Conservation (phyloP, 2,797 vertebrate species). For the Garrulus glandarius region DNA sequence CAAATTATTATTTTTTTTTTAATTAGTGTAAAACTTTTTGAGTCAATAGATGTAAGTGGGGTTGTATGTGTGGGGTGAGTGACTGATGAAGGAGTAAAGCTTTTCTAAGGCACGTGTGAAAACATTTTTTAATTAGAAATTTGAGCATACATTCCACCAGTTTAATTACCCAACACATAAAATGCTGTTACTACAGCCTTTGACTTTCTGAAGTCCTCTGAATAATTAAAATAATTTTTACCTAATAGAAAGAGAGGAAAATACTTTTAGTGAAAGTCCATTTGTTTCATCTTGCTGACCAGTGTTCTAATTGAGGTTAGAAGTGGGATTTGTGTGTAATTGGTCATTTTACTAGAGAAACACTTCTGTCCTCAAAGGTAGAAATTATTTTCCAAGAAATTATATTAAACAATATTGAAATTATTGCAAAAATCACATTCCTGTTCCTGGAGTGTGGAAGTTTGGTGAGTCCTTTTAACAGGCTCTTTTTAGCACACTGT, state of each 20-base stretch:
- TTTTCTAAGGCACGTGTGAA: neutral
- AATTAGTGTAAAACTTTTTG: neutral
- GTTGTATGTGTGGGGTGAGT: rapidly evolving
- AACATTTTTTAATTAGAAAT: neutral
- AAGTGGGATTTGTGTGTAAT: neutral
- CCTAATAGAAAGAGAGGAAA: neutral
- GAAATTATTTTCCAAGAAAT: neutral
- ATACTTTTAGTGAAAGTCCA: neutral
- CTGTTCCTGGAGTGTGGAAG: neutral
- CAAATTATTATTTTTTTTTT: too few relatives aligned
- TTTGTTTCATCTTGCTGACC: neutral
- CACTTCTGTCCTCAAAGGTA: neutral
- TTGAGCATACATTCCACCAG: neutral
- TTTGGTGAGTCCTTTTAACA: neutral
- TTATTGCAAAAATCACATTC: neutral
- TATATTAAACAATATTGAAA: neutral
- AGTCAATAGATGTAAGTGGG: neutral
- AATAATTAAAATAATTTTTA: neutral
- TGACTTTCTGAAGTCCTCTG: neutral
- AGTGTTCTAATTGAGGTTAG: neutral
- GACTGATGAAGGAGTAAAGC: neutral
- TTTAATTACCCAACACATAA: neutral
- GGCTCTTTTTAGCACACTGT: neutral
- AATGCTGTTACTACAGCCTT: neutral
- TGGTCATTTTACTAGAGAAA: neutral